Evolutionary conservation across 2,797 vertebrate species (phyloP).

Genomic region (Karalla daura): DNA sequence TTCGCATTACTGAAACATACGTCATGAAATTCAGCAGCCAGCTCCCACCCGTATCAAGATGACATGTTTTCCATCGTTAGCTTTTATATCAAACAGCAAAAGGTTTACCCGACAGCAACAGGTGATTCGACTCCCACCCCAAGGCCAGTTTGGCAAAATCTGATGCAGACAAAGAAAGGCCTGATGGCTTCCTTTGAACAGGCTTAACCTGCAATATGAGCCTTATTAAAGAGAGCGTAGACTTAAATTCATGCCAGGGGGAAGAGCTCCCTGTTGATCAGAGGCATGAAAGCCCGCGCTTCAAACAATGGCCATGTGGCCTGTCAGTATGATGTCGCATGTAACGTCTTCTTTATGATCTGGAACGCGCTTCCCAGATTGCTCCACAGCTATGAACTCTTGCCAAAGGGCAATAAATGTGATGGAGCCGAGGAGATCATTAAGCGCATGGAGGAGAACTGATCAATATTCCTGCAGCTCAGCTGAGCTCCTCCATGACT

Average conservation of each 20-base stretch:
- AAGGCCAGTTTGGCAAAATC: constrained; percentile 1
- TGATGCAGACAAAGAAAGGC: constrained; percentile 27
- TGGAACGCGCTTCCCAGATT: neutral
- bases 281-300: constrained; percentile 10
- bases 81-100: constrained; percentile 23
- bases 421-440: neutral
- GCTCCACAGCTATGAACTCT: neutral
- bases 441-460: neutral
- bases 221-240: constrained; percentile 27
- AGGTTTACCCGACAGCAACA: constrained; percentile 19
- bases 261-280: neutral
- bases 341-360: constrained; percentile 14
- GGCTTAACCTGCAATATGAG: constrained; percentile 10
- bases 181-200: constrained; percentile 42
- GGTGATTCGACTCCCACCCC: constrained; percentile 22
- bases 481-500: constrained; percentile 23
- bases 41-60: neutral
- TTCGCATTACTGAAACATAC: constrained; percentile 1
- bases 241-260: constrained; percentile 6
- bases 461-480: constrained; percentile 38
- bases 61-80: neutral
- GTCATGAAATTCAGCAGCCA: neutral
- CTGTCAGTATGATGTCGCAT: neutral
- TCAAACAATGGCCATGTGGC: constrained; percentile 15
- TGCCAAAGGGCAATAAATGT: neutral